Percentiles rank a stretch among this genome's conserved stretches.
These are phyloP conservation scores for Eilema depressum DNA, from an alignment of 2,888 invertebrate genomes.

Conservation along the genomic window DNA sequence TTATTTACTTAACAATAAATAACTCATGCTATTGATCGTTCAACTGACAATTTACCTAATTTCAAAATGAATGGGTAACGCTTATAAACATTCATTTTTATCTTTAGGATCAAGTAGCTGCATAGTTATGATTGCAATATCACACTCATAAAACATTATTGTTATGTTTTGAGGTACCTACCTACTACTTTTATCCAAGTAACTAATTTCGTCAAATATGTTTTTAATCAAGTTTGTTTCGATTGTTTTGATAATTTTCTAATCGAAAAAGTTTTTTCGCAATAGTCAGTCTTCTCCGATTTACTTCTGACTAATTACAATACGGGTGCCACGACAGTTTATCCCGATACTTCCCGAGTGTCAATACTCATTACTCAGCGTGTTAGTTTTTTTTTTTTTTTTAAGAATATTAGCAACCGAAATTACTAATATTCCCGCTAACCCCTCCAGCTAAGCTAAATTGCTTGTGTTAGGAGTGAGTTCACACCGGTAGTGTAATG, in stretches of 20 bases:
- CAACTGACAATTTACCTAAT: neutral
- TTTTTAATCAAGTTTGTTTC: neutral
- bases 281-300: too few species aligned
- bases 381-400: too few species aligned
- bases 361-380: too few species aligned
- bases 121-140: neutral
- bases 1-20: neutral
- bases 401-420: too few species aligned
- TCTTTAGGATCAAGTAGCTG: neutral
- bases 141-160: conserved; percentile 1
- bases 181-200: neutral
- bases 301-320: too few species aligned
- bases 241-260: neutral
- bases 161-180: neutral
- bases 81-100: neutral
- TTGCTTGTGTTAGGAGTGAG: too few species aligned
- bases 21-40: neutral
- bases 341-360: too few species aligned
- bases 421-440: too few species aligned
- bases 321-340: too few species aligned
- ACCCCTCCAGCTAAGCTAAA: too few species aligned
- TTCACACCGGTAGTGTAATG: too few species aligned
- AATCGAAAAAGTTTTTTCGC: too few species aligned
- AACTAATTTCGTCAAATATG: neutral
- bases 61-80: neutral